Conservation (phyloP, 2,888 invertebrate species). For the Acronicta aceris region DNA sequence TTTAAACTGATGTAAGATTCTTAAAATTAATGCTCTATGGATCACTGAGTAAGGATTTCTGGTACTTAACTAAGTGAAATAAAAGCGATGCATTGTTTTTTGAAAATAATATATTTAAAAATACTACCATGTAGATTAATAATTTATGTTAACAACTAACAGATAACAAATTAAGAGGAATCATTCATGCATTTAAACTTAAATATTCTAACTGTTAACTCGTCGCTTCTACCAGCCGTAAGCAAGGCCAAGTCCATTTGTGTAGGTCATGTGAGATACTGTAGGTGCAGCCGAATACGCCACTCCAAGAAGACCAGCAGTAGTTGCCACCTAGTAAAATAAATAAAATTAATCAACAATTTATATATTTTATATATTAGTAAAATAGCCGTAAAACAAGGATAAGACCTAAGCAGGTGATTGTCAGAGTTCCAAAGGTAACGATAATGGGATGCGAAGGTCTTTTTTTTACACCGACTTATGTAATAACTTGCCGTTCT, state of each 20-base stretch:
- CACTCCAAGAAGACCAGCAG: conserved; percentile 88
- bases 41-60: too few species aligned
- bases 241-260: conserved; percentile 87
- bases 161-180: conserved; percentile 86
- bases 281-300: conserved; percentile 90
- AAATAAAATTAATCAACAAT: conserved; percentile 1
- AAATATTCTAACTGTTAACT: conserved; percentile 26
- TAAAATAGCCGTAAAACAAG: too few species aligned
- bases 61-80: not conserved
- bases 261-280: conserved; percentile 90
- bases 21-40: too few species aligned
- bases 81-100: conserved; percentile 11
- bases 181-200: conserved; percentile 66
- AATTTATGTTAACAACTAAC: conserved; percentile 76
- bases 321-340: conserved; percentile 78
- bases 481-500: too few species aligned
- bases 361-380: too few species aligned
- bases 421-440: too few species aligned
- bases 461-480: too few species aligned
- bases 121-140: conserved; percentile 57
- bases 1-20: too few species aligned
- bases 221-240: conserved; percentile 85
- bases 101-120: conserved; percentile 41
- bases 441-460: too few species aligned
- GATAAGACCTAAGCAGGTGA: too few species aligned